These are phyloP conservation scores for Melanotaenia maccullochi DNA, from an alignment of 2,797 vertebrate species.

Conservation along the genomic window DNA sequence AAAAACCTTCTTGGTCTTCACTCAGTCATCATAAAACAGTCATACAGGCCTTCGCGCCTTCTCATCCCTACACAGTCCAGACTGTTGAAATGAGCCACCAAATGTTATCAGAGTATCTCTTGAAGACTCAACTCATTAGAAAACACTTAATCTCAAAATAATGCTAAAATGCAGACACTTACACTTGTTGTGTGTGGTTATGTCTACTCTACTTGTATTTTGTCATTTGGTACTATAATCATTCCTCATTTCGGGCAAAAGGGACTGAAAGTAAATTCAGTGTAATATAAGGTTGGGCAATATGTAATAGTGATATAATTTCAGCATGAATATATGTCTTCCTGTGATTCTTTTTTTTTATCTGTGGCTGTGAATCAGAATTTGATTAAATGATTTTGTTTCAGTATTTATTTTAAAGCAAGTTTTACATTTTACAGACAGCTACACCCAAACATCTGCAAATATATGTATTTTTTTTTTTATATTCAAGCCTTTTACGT, in stretches of 20 bases:
- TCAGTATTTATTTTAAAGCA: not conserved
- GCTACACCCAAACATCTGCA: not conserved
- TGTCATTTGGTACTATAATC: not conserved
- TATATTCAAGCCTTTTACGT: conserved; percentile 44
- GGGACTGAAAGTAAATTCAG: not conserved
- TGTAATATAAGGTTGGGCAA: not conserved
- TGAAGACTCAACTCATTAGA: not conserved
- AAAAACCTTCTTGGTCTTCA: not conserved
- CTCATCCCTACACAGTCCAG: not conserved
- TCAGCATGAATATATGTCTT: not conserved
- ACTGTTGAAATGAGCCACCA: not conserved
- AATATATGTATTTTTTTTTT: not conserved
- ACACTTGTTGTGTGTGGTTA: not conserved
- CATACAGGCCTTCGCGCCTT: not conserved
- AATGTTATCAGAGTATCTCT: not conserved
- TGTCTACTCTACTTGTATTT: not conserved
- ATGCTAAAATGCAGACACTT: not conserved
- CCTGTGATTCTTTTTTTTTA: not conserved
- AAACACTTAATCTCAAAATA: not conserved
- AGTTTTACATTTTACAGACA: not conserved
- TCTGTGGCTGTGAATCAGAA: not conserved
- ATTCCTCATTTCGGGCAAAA: not conserved
- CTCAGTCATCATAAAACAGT: not conserved
- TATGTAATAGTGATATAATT: not conserved
- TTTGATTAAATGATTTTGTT: not conserved